Evolutionary conservation across 2,113 vertebrate genomes (phyloP), one percentile per base, ranked within the genome.

Genomic region (Dipodomys ordii): DNA sequence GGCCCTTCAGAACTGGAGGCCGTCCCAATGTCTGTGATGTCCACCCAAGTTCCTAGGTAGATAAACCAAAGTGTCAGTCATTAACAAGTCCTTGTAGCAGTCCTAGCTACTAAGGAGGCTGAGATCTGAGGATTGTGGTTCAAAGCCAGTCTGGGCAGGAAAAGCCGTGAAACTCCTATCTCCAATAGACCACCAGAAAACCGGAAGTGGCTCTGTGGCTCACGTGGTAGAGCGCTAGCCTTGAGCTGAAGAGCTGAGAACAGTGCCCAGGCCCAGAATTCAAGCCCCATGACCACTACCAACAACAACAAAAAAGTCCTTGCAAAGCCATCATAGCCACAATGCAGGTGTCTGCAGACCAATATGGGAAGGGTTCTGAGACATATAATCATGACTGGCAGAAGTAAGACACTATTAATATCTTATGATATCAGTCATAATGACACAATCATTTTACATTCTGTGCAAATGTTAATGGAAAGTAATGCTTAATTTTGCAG

Each of bases 381-480:
- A 74, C 16, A 57, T 7, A 10, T 18, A 65, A 44, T 20, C 62
- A 46, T 68, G 72, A 90, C 87, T 46, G 83, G 83, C 23, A 57
- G 74, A 76, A 85, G 73, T 15, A 80, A 80, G 30, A 88, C 9
- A 22, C 91, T 90, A 90, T 85, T 81, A 88, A 79, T 88, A 90
- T 44, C 78, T 80, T 88, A 87, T 92, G 89, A 92, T 86, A n/a
- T 77, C 83, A 93, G 65, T 77, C 57, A 83, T 30, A 71, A 35
- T 88, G 60, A 89, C 25, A 84, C 76, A 93, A 90, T 84, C 62
- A 79, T 82, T 84, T 83, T 46, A 67, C 2, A 60, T 73, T 81
- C 1, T 46, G 44, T 35, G 32, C 65, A 74, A 92, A 81, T n/a
- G 77, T 35, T 82, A 76, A 93, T 28, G 76, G 83, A 83, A 90